These are phyloP conservation scores for Tetramorium simillimum DNA, from an alignment of 1,140 invertebrate genomes.

Conservation along the genomic window DNA sequence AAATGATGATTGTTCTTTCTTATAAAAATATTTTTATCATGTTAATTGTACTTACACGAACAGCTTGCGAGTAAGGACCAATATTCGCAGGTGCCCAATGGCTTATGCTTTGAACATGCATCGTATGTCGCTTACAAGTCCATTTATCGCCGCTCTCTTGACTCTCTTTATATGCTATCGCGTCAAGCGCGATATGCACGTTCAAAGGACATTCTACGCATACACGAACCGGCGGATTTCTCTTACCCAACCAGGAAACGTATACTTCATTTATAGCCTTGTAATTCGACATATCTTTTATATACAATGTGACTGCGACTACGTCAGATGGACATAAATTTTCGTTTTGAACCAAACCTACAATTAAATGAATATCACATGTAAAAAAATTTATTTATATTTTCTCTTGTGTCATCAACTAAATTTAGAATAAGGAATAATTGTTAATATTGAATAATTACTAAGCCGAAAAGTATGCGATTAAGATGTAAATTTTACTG, in stretches of 20 bases:
- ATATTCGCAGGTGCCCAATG: slow-evolving; percentile 99
- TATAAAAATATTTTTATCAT: neutral
- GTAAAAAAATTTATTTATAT: neutral
- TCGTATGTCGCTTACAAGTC: slow-evolving; percentile 87
- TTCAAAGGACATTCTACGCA: slow-evolving; percentile 94
- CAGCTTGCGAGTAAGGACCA: slow-evolving; percentile 97
- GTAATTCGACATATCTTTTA: slow-evolving; percentile 93
- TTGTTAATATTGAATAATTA: slow-evolving; percentile 57
- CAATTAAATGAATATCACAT: neutral
- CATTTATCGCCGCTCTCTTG: slow-evolving; percentile 80
- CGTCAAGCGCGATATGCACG: slow-evolving; percentile 92
- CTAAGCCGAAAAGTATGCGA: slow-evolving; percentile 36
- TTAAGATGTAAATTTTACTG: slow-evolving; percentile 87
- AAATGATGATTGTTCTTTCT: neutral
- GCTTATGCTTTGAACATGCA: slow-evolving; percentile 97
- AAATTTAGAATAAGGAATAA: slow-evolving; percentile 35
- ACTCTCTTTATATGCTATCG: slow-evolving; percentile 88
- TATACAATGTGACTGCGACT: slow-evolving; percentile 92
- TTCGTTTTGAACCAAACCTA: slow-evolving; percentile 87
- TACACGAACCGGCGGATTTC: slow-evolving; percentile 95
- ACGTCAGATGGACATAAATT: slow-evolving; percentile 89
- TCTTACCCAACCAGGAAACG: slow-evolving; percentile 89
- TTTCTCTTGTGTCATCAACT: neutral
- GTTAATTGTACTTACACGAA: slow-evolving; percentile 87
- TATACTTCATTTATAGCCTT: slow-evolving; percentile 92